Conservation (phyloP, 1,140 invertebrate species). For the Adelges cooleyi region DNA sequence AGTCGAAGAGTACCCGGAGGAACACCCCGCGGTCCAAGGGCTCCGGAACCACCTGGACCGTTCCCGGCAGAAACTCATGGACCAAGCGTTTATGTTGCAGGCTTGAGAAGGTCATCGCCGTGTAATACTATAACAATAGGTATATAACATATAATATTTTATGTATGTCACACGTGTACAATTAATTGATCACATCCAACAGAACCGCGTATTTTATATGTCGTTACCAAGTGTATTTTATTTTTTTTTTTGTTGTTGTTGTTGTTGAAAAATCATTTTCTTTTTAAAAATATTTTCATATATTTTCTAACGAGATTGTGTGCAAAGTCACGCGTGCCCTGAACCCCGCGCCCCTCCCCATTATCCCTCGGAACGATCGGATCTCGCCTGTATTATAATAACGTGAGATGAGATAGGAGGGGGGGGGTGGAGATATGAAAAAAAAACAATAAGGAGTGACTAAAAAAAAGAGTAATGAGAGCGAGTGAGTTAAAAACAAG, state of each 20-base stretch:
- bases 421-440: too few species aligned
- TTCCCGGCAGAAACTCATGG: conserved; percentile 30
- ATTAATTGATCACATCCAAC: background rate
- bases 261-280: too few species aligned
- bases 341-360: too few species aligned
- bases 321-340: too few species aligned
- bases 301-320: too few species aligned
- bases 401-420: too few species aligned
- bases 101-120: background rate
- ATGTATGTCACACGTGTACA: conserved; percentile 10
- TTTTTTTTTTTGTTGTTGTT: background rate
- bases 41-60: conserved; percentile 36
- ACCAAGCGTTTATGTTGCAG: conserved; percentile 29
- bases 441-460: too few species aligned
- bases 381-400: too few species aligned
- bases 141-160: background rate
- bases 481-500: too few species aligned
- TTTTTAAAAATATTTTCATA: background rate
- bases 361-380: too few species aligned
- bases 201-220: background rate
- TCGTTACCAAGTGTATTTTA: background rate
- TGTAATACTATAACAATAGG: background rate
- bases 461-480: too few species aligned
- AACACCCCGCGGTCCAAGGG: conserved; percentile 38
- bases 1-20: conserved; percentile 37